A percentile compares a stretch with the other conserved stretches of the same genome.
These are phyloP conservation scores for Brachypalpus laphriformis DNA, from an alignment of 2,888 invertebrate genomes.

Conservation along the genomic window DNA sequence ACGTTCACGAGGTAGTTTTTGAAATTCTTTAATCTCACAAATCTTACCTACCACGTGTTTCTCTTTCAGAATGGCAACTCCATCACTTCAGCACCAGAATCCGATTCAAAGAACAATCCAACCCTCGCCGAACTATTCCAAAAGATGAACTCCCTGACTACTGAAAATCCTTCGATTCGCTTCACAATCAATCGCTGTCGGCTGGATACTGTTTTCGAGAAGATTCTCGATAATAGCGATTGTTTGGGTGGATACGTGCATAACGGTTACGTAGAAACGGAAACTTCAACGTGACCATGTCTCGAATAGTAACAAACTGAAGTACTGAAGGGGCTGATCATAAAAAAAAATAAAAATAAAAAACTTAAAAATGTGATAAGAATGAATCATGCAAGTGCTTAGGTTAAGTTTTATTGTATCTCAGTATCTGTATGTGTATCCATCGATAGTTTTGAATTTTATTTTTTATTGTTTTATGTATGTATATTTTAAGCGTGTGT, in stretches of 20 bases:
- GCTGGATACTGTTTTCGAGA: constrained; percentile 82
- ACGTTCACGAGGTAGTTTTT: constrained; percentile 51
- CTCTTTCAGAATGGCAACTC: constrained; percentile 44
- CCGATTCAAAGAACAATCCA: constrained; percentile 49
- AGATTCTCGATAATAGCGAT: constrained; percentile 79
- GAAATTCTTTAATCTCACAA: constrained; percentile 40
- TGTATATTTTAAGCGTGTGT: neutral
- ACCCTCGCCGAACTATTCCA: constrained; percentile 78
- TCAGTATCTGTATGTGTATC: constrained; percentile 19
- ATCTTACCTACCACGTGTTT: neutral
- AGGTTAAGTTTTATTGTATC: constrained; percentile 53
- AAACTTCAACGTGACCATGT: constrained; percentile 73
- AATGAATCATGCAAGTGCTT: constrained; percentile 54
- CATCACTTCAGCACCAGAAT: constrained; percentile 11
- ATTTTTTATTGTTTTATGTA: neutral
- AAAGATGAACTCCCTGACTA: constrained; percentile 75
- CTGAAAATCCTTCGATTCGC: constrained; percentile 75
- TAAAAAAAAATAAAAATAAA: too few species aligned
- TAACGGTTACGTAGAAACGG: constrained; percentile 80
- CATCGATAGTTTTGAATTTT: neutral
- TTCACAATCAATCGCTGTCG: constrained; percentile 81
- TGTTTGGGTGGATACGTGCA: constrained; percentile 78
- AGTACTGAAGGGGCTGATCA: constrained; percentile 32
- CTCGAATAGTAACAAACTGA: neutral
- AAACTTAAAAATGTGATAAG: constrained; percentile 48